phyloP scores from a whole-genome alignment of 2,113 vertebrate genomes.

The Sander lucioperca region DNA sequence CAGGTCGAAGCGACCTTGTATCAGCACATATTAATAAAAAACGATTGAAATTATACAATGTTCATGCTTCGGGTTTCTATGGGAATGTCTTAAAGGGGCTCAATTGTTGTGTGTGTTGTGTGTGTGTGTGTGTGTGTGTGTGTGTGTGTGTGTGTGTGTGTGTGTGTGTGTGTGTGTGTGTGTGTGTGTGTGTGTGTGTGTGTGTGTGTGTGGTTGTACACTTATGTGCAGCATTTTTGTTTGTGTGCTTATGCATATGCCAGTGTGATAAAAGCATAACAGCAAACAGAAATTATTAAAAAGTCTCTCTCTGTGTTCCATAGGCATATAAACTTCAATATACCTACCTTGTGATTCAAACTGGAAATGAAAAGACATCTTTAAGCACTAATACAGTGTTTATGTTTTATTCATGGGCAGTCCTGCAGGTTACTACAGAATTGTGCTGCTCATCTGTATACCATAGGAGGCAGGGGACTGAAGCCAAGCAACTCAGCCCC shows the following conservation, averaged over 20 bases:
- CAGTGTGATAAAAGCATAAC: constrained; percentile 46
- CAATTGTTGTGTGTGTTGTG: not conserved
- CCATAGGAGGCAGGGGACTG: constrained; percentile 45
- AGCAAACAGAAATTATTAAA: constrained; percentile 27
- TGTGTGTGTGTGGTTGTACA: not conserved
- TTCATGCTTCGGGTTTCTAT: constrained; percentile 59
- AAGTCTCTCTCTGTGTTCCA: constrained; percentile 26
- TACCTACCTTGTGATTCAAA: constrained; percentile 41
- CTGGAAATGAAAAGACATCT: constrained; percentile 68
- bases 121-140: constrained; percentile 8
- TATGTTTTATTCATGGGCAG: constrained; percentile 76
- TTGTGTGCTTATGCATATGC: constrained; percentile 39
- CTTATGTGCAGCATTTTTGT: constrained; percentile 29
- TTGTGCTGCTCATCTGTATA: constrained; percentile 54
- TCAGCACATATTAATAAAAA: constrained; percentile 85
- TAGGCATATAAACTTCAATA: constrained; percentile 55
- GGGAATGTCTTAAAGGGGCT: constrained; percentile 15
- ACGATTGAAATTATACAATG: constrained; percentile 62
- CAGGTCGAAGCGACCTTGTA: constrained; percentile 81
- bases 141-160: constrained; percentile 6
- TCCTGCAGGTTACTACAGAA: constrained; percentile 55
- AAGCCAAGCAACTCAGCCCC: constrained; percentile 44
- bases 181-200: not conserved
- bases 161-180: constrained; percentile 1
- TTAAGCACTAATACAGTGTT: constrained; percentile 55